Evolutionary conservation across 37 sponge, comb jelly and placozoan genomes (phyloP), one percentile per base, ranked within the genome.

Genomic region (Spongilla lacustris): DNA sequence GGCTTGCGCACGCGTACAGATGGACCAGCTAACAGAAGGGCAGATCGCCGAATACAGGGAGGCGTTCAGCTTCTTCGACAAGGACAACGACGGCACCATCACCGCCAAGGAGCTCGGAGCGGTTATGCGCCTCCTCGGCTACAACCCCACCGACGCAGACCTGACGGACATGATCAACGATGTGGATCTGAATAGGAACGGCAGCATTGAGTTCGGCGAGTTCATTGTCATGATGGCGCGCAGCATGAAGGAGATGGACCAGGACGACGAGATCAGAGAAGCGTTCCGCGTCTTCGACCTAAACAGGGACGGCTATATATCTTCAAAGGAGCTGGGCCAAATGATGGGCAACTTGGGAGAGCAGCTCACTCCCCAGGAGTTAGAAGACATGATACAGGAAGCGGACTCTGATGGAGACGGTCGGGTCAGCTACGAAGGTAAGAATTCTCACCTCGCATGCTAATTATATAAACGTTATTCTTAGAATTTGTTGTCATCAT

Each of bases 11-110:
- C n/a, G n/a, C n/a, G n/a, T 41, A 41, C 41, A 41, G 58, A 58
- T 58, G 58, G 58, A 58, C 11, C 58, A 72, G 73, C 73, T 72
- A 34, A 72, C 32, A 13, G 73, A 72, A 33, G 73, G 32, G 11
- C 73, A 72, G 29, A 72, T 72, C 29, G 73, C 73, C 29, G 73
- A 72, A 33, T 72, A 72, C 73, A 72, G 21, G 32, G 73, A 72
- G 32, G 73, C 73, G 29, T 72, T 72, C 32, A 12, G 0, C 14
- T 33, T 72, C 73, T 72, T 72, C 32, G 73, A 72, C 73, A 30
- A 24, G 73, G 73, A 72, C 29, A 28, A 28, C 0, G 73, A 72
- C 32, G 73, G 73, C 17, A 34, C 32, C 17, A 72, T 72, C 73
- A 72, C 73, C 9, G 73, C 32, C 32, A 33, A 30, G 32, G 73